Base-by-base conservation (phyloP, 2,797 vertebrate species). In the Pteropus rufus region DNA sequence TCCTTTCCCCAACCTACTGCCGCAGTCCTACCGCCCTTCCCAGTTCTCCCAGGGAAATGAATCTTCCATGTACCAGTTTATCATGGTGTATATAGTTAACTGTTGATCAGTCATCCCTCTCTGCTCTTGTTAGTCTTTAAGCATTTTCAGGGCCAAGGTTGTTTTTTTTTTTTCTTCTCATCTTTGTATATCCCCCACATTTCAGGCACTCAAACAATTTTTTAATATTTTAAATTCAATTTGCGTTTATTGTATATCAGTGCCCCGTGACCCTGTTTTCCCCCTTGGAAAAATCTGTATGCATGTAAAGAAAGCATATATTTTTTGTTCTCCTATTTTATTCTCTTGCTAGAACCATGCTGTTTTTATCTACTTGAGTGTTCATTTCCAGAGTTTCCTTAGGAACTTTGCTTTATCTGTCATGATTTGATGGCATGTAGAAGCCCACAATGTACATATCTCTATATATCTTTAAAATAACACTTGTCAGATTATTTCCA, bases 381-480 rank as follows among this genome's bases (percentile, higher is more conserved):
- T 93, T 83, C 34, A 86, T 79, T 86, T 83, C 75, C 29, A 54
- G 81, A 72, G n/a, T 92, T 89, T 34, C 49, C 18, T 24, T 85
- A 58, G 85, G 54, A 92, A 65, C 21, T 90, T 83, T 44, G 19
- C 44, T 89, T 76, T 52, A n/a, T 34, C 52, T 70, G 23, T 77
- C 41, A 83, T 73, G 49, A 60, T 87, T 85, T 89, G 91, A 73
- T 54, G 73, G 31, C 56, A 54, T 60, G 39, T 72, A 87, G 60
- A 95, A 84, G 23, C 56, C 46, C 2, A 36, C 76, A 86, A 15
- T 69, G 34, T 60, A 75, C 79, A 65, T 75, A 89, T 36, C 46
- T 87, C 31, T 87, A 5, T 72, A 34, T 80, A 81, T 69, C 86
- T 65, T 89, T 85, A 58, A 72, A 77, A 93, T 34, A 80, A 96